Conservation (phyloP, 2,113 vertebrate genomes). For the Todiramphus chloris region DNA sequence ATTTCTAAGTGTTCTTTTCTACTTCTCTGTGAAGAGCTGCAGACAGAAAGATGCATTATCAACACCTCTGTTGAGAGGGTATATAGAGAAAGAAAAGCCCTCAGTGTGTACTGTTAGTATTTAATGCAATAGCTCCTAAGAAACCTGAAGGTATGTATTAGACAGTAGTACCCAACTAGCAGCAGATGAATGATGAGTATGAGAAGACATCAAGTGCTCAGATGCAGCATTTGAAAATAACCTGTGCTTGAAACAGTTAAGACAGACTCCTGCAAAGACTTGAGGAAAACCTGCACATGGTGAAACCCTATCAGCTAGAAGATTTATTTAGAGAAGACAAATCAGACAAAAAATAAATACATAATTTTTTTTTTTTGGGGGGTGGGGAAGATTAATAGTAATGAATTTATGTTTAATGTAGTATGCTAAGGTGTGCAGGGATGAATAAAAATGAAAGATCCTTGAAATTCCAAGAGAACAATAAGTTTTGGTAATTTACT, state of each 20-base stretch:
- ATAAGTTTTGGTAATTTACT: neutral
- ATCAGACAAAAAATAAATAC: neutral
- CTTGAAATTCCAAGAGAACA: neutral
- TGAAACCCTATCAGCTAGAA: neutral
- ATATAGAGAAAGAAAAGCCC: neutral
- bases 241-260: neutral
- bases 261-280: neutral
- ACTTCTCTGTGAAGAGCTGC: neutral
- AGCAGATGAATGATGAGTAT: neutral
- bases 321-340: neutral
- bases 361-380: neutral
- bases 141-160: neutral
- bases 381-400: too few relatives aligned
- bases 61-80: neutral
- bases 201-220: neutral
- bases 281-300: neutral
- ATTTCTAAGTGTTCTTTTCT: neutral
- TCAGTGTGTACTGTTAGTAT: neutral
- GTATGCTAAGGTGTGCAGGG: neutral
- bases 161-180: neutral
- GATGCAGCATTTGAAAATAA: neutral
- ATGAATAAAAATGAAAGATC: neutral
- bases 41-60: neutral
- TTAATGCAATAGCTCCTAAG: neutral
- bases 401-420: too few relatives aligned